Evolutionary conservation across 2,113 vertebrate genomes (phyloP), one percentile per base, ranked within the genome.

Genomic region (pig (Sus scrofa)): DNA sequence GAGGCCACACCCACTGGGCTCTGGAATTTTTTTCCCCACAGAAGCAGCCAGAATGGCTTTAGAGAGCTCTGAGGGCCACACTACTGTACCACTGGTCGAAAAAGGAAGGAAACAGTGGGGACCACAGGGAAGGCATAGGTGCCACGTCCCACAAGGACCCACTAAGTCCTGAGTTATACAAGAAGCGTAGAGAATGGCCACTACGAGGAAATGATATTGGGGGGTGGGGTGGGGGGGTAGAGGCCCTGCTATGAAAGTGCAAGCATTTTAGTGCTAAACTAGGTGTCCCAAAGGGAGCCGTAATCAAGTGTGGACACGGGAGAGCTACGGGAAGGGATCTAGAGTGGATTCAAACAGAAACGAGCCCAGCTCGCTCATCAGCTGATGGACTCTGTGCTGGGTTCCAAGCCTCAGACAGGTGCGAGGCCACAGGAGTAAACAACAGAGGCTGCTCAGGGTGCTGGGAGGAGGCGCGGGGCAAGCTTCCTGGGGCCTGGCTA

Each of bases 41-140:
- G 54, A 85, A 67, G 86, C 37, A 60, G 73, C 63, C 11, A n/a
- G 30, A 62, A 68, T n/a, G 62, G 89, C n/a, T 87, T 58, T 22
- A 70, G 26, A 92, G 84, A 73, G 56, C 62, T 84, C 22, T 60
- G 82, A 73, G 8, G 56, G 37, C 54, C 32, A 37, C 0, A 10
- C 34, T 44, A 50, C 11, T 39, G 26, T 10, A 13, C 32, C 7
- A 1, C 19, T 94, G 37, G 56, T 65, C 84, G 34, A 65, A 27
- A 91, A 84, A 77, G 65, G 34, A 27, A 94, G 85, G 75, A 71
- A 78, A 52, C 4, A 2, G 65, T 1, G 44, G 71, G 50, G 30
- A 54, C 37, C 1, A 30, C 5, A 73, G 37, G 12, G 22, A 6
- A 37, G 19, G 50, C 26, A 60, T 0, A 74, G 37, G 56, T 70